These are phyloP conservation scores for Diarsia rubi DNA, from an alignment of 2,888 invertebrate species.

Conservation along the genomic window DNA sequence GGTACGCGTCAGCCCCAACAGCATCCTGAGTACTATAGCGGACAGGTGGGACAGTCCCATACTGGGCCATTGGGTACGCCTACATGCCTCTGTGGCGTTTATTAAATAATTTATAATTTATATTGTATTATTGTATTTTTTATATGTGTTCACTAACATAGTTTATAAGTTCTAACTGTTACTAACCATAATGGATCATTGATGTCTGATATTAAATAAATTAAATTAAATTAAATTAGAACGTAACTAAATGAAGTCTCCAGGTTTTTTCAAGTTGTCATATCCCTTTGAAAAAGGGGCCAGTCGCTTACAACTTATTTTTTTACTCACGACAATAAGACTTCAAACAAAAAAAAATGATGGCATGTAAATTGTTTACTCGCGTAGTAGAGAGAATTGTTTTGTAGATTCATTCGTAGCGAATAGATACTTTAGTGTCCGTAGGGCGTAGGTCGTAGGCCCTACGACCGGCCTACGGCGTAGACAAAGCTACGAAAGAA, in stretches of 20 bases:
- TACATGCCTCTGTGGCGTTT: too few relatives aligned
- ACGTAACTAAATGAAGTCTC: background rate
- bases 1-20: too few relatives aligned
- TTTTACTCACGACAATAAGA: background rate
- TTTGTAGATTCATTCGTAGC: conserved; percentile 50
- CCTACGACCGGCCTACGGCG: conserved; percentile 46
- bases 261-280: background rate
- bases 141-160: too few relatives aligned
- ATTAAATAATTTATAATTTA: too few relatives aligned
- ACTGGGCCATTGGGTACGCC: too few relatives aligned
- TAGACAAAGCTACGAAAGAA: conserved; percentile 39
- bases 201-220: too few relatives aligned
- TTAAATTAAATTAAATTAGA: too few relatives aligned
- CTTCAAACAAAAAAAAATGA: background rate
- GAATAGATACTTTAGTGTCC: conserved; percentile 6
- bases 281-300: background rate
- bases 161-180: too few relatives aligned
- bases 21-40: too few relatives aligned
- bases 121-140: too few relatives aligned
- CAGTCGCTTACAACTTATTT: background rate
- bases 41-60: too few relatives aligned
- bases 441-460: conserved; percentile 45
- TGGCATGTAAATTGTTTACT: background rate
- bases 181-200: too few relatives aligned
- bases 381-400: background rate